These are phyloP conservation scores for Macrosiphum euphorbiae DNA, from an alignment of 2,888 invertebrate genomes.

Conservation along the genomic window DNA sequence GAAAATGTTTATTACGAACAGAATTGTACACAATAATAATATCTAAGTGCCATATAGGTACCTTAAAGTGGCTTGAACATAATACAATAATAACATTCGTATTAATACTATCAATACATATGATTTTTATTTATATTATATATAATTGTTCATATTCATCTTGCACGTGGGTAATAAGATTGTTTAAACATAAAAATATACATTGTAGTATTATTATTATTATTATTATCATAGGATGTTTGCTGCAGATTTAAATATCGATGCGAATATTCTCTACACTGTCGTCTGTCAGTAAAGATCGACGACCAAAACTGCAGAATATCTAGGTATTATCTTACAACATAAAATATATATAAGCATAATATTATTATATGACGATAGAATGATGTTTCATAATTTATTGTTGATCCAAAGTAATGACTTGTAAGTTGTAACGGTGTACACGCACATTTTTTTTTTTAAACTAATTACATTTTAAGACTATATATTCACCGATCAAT, in stretches of 20 bases:
- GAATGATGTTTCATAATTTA: constrained; percentile 1
- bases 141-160: background rate
- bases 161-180: background rate
- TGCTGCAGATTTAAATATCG: background rate
- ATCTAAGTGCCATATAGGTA: too few relatives aligned
- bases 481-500: constrained; percentile 30
- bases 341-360: background rate
- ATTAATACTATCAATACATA: background rate
- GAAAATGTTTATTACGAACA: background rate
- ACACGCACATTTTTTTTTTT: background rate
- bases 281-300: background rate
- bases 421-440: constrained; percentile 10
- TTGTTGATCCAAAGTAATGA: constrained; percentile 33
- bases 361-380: background rate
- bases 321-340: background rate
- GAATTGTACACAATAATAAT: background rate
- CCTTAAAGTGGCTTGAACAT: too few relatives aligned
- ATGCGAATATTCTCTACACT: background rate
- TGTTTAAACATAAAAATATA: background rate
- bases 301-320: background rate
- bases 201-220: background rate
- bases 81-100: background rate
- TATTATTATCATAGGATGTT: background rate
- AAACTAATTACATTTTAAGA: constrained; percentile 53
- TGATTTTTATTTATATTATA: background rate